Evolutionary conservation across 2,113 vertebrate species (phyloP).

Genomic region (Laterallus jamaicensis): DNA sequence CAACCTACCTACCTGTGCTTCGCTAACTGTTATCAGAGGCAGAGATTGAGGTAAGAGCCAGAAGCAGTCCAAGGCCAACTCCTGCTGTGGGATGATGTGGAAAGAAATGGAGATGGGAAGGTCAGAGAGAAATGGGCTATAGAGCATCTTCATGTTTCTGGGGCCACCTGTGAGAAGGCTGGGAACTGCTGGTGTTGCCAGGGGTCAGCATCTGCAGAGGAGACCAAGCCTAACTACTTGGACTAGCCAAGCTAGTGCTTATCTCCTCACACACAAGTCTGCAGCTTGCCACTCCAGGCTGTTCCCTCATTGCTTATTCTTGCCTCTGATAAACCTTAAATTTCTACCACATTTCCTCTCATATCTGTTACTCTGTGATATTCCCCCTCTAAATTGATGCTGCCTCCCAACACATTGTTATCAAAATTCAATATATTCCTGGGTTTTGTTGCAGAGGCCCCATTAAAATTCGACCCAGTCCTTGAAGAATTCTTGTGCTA

Average conservation of each 20-base stretch:
- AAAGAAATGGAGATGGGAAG: not conserved
- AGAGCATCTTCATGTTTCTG: not conserved
- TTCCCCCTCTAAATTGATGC: not conserved
- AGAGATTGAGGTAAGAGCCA: not conserved
- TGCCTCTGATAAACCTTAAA: not conserved
- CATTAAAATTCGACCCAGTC: not conserved
- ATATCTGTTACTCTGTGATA: not conserved
- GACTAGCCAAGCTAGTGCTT: not conserved
- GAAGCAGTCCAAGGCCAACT: not conserved
- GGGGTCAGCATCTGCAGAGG: not conserved
- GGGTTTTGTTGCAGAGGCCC: not conserved
- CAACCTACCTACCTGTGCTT: not conserved
- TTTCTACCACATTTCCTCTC: not conserved
- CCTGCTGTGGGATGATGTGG: not conserved
- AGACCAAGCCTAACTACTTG: accelerated
- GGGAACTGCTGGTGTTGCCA: not conserved
- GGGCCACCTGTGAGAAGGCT: not conserved
- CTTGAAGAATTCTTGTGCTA: not conserved
- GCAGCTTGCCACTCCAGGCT: not conserved
- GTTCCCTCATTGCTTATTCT: not conserved
- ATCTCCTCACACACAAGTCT: not conserved
- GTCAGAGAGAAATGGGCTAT: not conserved
- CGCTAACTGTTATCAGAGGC: not conserved
- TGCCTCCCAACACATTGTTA: not conserved
- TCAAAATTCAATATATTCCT: not conserved